Conservation (phyloP, 2,888 invertebrate genomes). For the Phrixothrix hirtus region DNA sequence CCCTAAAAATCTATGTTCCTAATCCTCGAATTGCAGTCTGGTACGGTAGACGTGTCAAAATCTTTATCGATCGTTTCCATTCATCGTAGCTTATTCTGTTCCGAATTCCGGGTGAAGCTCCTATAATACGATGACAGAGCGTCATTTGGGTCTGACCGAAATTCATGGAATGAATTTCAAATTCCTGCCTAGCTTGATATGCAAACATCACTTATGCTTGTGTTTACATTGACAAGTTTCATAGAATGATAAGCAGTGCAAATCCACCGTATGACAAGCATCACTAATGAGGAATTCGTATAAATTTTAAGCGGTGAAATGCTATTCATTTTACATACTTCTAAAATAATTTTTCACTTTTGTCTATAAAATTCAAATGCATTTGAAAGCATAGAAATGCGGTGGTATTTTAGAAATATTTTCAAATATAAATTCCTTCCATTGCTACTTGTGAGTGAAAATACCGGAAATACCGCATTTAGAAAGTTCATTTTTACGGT, state of each 20-base stretch:
- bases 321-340: conserved; percentile 6
- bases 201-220: conserved; percentile 14
- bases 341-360: too few species aligned
- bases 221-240: conserved; percentile 10
- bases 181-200: conserved; percentile 15
- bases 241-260: conserved; percentile 5
- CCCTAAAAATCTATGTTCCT: too few species aligned
- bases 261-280: conserved; percentile 1
- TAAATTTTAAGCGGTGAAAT: too few species aligned
- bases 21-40: conserved; percentile 14
- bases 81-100: conserved; percentile 14
- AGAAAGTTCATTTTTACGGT: too few species aligned
- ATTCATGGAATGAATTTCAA: conserved; percentile 10
- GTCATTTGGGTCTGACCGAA: conserved; percentile 12
- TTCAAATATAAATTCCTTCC: too few species aligned
- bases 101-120: conserved; percentile 14
- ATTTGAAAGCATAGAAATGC: too few species aligned
- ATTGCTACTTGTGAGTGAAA: too few species aligned
- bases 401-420: too few species aligned
- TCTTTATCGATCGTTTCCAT: conserved; percentile 18
- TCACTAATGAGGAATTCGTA: conserved; percentile 16
- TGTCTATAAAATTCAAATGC: too few species aligned
- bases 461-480: too few species aligned
- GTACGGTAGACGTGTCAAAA: conserved; percentile 21
- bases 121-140: conserved; percentile 17